Evolutionary conservation across 2,888 invertebrate species (phyloP).

Genomic region (Invenusta paracnida): DNA sequence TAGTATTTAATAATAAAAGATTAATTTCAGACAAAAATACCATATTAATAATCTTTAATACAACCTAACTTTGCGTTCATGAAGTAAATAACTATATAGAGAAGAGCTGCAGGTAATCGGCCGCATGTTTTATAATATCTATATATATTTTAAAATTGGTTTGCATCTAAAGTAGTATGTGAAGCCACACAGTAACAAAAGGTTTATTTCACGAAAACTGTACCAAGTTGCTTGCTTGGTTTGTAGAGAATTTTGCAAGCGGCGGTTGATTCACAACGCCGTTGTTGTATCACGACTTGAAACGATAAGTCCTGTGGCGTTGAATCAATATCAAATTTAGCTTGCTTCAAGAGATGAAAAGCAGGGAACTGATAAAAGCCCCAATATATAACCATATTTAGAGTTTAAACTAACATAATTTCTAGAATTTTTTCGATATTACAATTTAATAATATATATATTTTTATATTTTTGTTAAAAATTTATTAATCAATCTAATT

Average conservation of each 20-base stretch:
- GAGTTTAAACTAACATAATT: background rate
- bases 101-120: background rate
- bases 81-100: no score
- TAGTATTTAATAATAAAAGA: no score
- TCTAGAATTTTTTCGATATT: background rate
- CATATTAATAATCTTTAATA: no score
- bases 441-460: no score
- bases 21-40: no score
- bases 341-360: background rate
- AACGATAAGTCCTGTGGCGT: background rate
- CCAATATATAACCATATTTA: background rate
- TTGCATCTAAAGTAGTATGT: background rate
- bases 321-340: constrained; percentile 26
- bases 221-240: background rate
- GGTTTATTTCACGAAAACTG: background rate
- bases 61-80: no score
- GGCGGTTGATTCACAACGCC: background rate
- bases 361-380: background rate
- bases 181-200: background rate
- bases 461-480: background rate
- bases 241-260: background rate
- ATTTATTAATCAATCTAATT: background rate
- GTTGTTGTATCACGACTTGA: background rate
- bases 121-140: background rate
- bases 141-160: background rate